Evolutionary conservation across 2,113 vertebrate genomes (phyloP).

Genomic region (Myrmecophaga tridactyla): DNA sequence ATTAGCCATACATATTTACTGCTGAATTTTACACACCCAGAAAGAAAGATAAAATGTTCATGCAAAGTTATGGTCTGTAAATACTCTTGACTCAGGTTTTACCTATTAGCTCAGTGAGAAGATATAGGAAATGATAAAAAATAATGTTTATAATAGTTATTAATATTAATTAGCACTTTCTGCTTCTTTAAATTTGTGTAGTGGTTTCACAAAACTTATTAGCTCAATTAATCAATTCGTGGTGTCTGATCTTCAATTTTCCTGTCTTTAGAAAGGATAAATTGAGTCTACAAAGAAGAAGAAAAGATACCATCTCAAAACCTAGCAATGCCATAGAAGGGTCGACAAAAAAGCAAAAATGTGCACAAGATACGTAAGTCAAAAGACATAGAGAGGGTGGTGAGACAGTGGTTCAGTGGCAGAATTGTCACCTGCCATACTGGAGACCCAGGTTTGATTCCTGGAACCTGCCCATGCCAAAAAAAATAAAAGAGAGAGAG

Average conservation of each 20-base stretch:
- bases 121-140: neutral
- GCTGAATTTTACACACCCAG: neutral
- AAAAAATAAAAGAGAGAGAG: no score
- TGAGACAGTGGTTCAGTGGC: no score
- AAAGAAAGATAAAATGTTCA: conserved; percentile 29
- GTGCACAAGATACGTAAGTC: accelerated
- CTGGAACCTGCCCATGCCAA: no score
- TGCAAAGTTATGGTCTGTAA: neutral
- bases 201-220: neutral
- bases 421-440: no score
- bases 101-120: neutral
- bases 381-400: neutral
- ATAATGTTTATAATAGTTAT: neutral
- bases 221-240: neutral
- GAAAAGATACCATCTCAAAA: neutral
- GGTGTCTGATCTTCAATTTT: neutral
- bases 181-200: neutral
- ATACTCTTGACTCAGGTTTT: neutral
- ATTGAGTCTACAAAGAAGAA: neutral
- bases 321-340: neutral
- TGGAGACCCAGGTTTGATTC: no score
- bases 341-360: neutral
- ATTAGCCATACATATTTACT: conserved; percentile 43
- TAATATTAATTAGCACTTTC: neutral
- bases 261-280: neutral